These are phyloP conservation scores for Amiota communis DNA, from an alignment of 2,888 invertebrate genomes.

Conservation along the genomic window DNA sequence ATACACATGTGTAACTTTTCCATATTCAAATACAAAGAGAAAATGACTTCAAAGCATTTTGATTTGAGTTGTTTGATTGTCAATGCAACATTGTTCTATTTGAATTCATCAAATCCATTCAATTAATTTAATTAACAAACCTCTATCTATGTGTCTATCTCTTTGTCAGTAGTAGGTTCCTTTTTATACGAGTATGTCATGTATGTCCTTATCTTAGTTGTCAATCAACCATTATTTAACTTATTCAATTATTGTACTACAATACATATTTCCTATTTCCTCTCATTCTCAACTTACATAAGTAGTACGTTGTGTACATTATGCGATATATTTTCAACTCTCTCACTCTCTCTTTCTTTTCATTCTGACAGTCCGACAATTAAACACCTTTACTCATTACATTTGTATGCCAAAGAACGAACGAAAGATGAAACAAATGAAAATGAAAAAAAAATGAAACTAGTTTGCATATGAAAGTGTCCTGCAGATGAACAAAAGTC, in stretches of 20 bases:
- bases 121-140: too few relatives aligned
- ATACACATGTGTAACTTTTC: too few relatives aligned
- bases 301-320: too few relatives aligned
- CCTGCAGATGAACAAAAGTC: slow-evolving; percentile 31
- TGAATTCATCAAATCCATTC: slow-evolving; percentile 37
- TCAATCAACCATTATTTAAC: too few relatives aligned
- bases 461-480: slow-evolving; percentile 39
- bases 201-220: too few relatives aligned
- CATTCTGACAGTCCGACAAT: slow-evolving; percentile 42
- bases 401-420: slow-evolving; percentile 5
- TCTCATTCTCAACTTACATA: too few relatives aligned
- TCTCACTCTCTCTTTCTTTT: slow-evolving; percentile 9
- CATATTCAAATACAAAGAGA: too few relatives aligned
- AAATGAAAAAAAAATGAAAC: background rate
- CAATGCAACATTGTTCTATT: slow-evolving; percentile 28
- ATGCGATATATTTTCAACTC: background rate
- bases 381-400: slow-evolving; percentile 43
- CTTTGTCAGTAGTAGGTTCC: too few relatives aligned
- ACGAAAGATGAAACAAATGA: background rate
- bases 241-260: too few relatives aligned
- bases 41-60: background rate
- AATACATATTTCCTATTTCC: too few relatives aligned
- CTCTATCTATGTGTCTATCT: too few relatives aligned
- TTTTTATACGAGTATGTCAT: too few relatives aligned
- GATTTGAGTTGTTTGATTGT: background rate